Evolutionary conservation across 2,113 vertebrate species (phyloP).

Genomic region (Harpagus bidentatus): DNA sequence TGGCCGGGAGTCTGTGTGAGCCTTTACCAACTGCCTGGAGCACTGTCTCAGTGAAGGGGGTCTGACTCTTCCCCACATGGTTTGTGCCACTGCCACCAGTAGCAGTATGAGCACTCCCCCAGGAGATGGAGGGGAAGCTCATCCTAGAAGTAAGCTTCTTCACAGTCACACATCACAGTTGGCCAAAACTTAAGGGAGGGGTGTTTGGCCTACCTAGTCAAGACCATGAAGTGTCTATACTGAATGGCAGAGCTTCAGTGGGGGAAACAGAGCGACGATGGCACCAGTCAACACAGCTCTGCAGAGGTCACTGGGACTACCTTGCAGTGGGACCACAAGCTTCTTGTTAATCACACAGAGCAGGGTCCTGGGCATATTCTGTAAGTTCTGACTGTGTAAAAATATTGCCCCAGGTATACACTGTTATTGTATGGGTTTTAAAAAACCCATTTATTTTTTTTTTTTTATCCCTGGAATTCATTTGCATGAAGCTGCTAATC

Average conservation of each 20-base stretch:
- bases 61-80: background rate
- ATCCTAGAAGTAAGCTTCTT: background rate
- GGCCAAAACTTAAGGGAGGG: background rate
- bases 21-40: background rate
- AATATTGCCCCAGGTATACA: background rate
- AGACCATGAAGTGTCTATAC: background rate
- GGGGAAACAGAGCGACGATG: background rate
- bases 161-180: rapidly evolving
- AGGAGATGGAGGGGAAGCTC: background rate
- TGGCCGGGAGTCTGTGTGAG: background rate
- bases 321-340: background rate
- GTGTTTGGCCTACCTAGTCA: background rate
- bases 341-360: background rate
- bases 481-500: background rate
- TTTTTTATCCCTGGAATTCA: background rate
- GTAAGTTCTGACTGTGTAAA: background rate
- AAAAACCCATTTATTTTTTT: background rate
- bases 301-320: background rate
- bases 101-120: rapidly evolving
- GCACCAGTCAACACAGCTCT: background rate
- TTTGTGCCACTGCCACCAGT: background rate
- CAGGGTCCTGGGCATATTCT: background rate
- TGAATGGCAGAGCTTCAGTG: background rate
- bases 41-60: rapidly evolving
- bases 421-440: background rate